These are phyloP conservation scores for Aethes cnicana DNA, from an alignment of 2,888 invertebrate genomes.

Conservation along the genomic window DNA sequence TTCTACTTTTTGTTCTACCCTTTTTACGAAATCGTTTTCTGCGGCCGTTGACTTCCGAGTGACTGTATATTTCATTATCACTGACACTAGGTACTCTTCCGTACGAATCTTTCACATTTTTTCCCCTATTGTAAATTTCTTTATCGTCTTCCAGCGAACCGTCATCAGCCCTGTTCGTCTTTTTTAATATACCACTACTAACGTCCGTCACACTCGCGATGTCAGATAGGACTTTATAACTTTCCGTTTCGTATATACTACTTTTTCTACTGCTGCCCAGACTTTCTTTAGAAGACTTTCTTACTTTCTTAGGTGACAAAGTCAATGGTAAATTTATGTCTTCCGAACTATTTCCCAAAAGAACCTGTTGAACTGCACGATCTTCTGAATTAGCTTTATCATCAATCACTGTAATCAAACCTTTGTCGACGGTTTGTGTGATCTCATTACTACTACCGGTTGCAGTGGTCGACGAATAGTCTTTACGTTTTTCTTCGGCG, in stretches of 20 bases:
- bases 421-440: constrained; percentile 53
- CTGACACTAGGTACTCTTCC: constrained; percentile 75
- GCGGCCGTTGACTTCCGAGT: constrained; percentile 68
- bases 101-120: constrained; percentile 58
- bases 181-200: constrained; percentile 65
- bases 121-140: constrained; percentile 50
- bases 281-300: constrained; percentile 65
- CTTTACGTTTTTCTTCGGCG: constrained; percentile 55
- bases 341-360: constrained; percentile 55
- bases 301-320: constrained; percentile 53
- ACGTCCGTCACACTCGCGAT: constrained; percentile 58
- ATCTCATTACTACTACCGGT: constrained; percentile 60
- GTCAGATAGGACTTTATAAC: constrained; percentile 78
- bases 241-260: constrained; percentile 79
- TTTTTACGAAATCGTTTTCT: constrained; percentile 74
- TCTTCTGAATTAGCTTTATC: constrained; percentile 49
- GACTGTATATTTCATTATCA: constrained; percentile 76
- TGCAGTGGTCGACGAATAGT: constrained; percentile 56
- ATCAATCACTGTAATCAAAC: constrained; percentile 55
- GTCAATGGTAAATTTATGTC: constrained; percentile 55
- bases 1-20: constrained; percentile 68
- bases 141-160: constrained; percentile 56
- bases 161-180: constrained; percentile 55
- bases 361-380: constrained; percentile 63
- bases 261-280: constrained; percentile 66